phyloP scores from a whole-genome alignment of 2,113 vertebrate genomes.

The Zosterops pallidus region DNA sequence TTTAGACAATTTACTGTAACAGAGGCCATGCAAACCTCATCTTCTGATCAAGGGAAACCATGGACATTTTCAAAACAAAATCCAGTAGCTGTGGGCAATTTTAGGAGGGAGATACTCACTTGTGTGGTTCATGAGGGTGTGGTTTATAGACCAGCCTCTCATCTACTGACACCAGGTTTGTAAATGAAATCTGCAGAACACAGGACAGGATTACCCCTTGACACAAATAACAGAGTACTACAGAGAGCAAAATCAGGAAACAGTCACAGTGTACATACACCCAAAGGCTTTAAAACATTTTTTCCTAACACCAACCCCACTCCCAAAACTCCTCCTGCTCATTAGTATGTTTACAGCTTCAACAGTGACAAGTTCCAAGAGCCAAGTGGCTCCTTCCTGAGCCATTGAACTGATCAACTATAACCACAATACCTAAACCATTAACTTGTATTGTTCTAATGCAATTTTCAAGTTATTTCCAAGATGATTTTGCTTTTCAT shows the following conservation, averaged over 20 bases:
- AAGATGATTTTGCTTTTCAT: not conserved
- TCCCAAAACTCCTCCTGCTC: not conserved
- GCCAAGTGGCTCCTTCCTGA: not conserved
- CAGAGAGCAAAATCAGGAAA: not conserved
- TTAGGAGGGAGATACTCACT: constrained; percentile 76
- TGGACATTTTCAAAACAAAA: not conserved
- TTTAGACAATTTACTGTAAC: not conserved
- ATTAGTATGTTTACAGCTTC: not conserved
- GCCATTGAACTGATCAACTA: not conserved
- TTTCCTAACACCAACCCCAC: not conserved
- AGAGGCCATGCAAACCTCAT: not conserved
- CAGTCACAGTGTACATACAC: not conserved
- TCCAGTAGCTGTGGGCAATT: not conserved
- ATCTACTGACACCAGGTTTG: constrained; percentile 95
- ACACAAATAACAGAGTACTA: not conserved
- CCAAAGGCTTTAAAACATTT: not conserved
- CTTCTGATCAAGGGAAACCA: not conserved
- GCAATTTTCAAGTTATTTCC: not conserved
- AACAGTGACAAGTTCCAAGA: not conserved
- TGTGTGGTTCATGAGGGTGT: constrained; percentile 89
- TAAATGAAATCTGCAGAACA: constrained; percentile 88
- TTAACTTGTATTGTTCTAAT: not conserved
- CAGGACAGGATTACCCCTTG: not conserved
- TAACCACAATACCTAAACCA: not conserved
- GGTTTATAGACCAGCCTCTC: constrained; percentile 92